Evolutionary conservation across 2,888 invertebrate species (phyloP), one percentile per base, ranked within the genome.

Genomic region (Thecophora atra): DNA sequence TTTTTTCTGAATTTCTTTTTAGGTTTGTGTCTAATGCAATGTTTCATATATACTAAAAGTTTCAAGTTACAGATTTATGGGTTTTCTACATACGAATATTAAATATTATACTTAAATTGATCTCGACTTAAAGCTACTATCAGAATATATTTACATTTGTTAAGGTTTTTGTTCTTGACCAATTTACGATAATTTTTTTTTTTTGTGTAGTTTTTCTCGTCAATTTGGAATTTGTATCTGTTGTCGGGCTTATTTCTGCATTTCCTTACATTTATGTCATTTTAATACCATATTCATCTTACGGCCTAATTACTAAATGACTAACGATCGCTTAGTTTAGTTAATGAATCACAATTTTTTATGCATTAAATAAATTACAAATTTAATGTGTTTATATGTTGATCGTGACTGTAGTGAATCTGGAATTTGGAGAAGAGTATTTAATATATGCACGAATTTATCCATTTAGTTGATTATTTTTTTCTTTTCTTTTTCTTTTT

Each of bases 321-420:
- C 37, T 7, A 26, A 28, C 17, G 15, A 60, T 2, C 60, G 17
- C n/a, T 60, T 15, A 60, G 17, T 8, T 60, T 56, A 56, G 4
- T 26, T 15, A 24, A n/a, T 24, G 11, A 37, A 37, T 68, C 68
- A 68, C 68, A 68, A 68, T 68, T 58, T 67, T 56, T 66, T 30
- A 24, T 26, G 67, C 67, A 67, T 67, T 54, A 56, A 67, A 54
- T 54, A 54, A 67, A 54, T 21, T 54, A 54, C 30, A 56, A 37
- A 37, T 37, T 1, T 37, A 37, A 37, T 37, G 6, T 37, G 6
- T 37, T 37, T 37, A 1, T 2, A 37, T 37, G 37, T 8, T 1
- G 37, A 37, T 37, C 37, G 37, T 11, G 37, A 37, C 37, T 37
- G 37, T 37, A 37, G 7, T 37, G 37, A 37, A 11, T 37, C 37